These are phyloP conservation scores for Cervus canadensis DNA, from an alignment of 2,113 vertebrate species.

Conservation along the genomic window DNA sequence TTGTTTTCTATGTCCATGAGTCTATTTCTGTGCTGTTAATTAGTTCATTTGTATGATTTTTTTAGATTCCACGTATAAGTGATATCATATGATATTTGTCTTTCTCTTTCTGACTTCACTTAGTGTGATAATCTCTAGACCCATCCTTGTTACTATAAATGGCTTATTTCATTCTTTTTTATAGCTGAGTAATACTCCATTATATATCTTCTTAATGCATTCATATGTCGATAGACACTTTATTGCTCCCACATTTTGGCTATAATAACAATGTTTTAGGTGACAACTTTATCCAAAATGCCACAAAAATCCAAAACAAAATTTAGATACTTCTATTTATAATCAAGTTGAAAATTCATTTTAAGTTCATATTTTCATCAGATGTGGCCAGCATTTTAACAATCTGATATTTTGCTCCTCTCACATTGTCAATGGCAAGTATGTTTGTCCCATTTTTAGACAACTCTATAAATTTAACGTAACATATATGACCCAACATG, in stretches of 20 bases:
- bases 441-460: background rate
- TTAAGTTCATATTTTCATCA: constrained; percentile 2
- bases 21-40: background rate
- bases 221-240: background rate
- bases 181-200: background rate
- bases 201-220: background rate
- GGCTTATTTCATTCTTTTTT: background rate
- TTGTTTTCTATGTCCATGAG: background rate
- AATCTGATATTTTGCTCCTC: background rate
- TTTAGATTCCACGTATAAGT: no score
- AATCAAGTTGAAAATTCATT: constrained; percentile 4
- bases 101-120: background rate
- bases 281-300: constrained; percentile 7
- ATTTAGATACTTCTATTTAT: background rate
- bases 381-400: background rate
- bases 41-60: background rate
- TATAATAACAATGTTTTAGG: background rate
- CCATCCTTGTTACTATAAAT: background rate
- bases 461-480: background rate
- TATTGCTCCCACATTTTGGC: background rate
- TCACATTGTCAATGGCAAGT: background rate
- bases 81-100: background rate
- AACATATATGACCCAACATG: background rate
- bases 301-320: background rate
- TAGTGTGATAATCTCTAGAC: background rate